Evolutionary conservation across 2,888 invertebrate species (phyloP).

Genomic region (Crepidodera aurea): DNA sequence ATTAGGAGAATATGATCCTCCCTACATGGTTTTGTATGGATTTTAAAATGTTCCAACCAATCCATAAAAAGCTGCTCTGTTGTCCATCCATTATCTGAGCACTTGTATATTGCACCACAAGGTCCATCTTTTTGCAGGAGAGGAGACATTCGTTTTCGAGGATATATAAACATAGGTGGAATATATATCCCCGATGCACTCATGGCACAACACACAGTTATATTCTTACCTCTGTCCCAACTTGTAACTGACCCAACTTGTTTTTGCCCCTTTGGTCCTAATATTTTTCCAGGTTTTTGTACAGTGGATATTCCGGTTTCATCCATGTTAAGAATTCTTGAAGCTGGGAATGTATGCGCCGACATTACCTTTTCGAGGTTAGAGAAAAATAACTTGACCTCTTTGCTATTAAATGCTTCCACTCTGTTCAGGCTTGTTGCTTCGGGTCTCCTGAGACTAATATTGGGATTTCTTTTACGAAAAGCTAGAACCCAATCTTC

Average conservation of each 20-base stretch:
- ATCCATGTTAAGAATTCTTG: conserved; percentile 39
- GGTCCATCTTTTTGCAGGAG: conserved; percentile 57
- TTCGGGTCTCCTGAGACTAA: conserved; percentile 5
- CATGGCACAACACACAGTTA: conserved; percentile 59
- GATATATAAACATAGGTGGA: conserved; percentile 62
- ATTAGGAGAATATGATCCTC: conserved; percentile 48
- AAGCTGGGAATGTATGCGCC: conserved; percentile 26
- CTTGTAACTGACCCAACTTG: conserved; percentile 58
- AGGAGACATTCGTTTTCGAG: conserved; percentile 57
- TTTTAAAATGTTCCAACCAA: conserved; percentile 13
- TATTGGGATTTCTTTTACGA: background rate
- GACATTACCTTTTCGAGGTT: conserved; percentile 28
- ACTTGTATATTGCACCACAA: conserved; percentile 48
- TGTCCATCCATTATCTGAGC: conserved; percentile 4
- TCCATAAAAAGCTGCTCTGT: background rate
- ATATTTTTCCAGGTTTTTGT: conserved; percentile 55
- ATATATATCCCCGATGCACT: conserved; percentile 57
- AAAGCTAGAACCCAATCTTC: background rate
- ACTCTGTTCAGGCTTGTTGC: conserved; percentile 20
- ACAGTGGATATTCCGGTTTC: conserved; percentile 51
- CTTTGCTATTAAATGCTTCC: conserved; percentile 33
- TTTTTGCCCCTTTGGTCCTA: conserved; percentile 57
- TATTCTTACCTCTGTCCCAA: conserved; percentile 56
- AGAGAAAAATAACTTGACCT: conserved; percentile 25
- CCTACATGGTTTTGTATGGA: conserved; percentile 35